These are phyloP conservation scores for Aphidoletes aphidimyza DNA, from an alignment of 2,888 invertebrate species.

Conservation along the genomic window DNA sequence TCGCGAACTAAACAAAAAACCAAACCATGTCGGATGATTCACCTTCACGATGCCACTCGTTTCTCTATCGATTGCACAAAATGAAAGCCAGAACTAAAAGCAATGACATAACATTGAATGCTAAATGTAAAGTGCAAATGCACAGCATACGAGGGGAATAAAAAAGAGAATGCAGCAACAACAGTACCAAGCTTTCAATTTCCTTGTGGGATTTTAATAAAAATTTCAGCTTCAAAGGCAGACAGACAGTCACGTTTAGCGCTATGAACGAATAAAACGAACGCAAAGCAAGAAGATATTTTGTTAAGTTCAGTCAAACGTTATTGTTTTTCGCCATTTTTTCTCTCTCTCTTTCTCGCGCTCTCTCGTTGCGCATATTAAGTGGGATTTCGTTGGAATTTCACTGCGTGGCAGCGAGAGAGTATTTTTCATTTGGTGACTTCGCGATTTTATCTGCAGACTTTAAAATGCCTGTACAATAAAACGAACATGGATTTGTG, in stretches of 20 bases:
- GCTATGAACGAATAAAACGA: background rate
- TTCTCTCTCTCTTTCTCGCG: no score
- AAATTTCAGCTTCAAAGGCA: conserved; percentile 39
- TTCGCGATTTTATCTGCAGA: conserved; percentile 42
- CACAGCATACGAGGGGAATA: background rate
- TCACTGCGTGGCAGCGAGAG: background rate
- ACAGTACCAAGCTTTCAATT: conserved; percentile 21
- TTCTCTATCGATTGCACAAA: background rate
- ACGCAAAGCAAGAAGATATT: background rate
- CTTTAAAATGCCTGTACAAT: background rate
- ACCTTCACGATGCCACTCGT: background rate
- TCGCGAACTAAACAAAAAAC: no score
- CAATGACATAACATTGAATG: conserved; percentile 1
- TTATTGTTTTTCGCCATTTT: conserved; percentile 8
- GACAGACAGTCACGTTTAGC: conserved; percentile 34
- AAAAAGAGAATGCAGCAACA: background rate
- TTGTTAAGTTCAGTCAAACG: conserved; percentile 16
- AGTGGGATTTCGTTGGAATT: conserved; percentile 10
- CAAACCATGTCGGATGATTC: background rate
- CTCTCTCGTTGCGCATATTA: conserved; percentile 51
- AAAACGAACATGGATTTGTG: background rate
- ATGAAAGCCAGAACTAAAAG: background rate
- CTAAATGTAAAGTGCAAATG: conserved; percentile 44
- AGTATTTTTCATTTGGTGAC: background rate
- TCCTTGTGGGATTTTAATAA: conserved; percentile 18